Percentiles rank a stretch among this genome's conserved stretches.
Conservation (phyloP, 2,888 invertebrate species). For the Lasioglossum vierecki region DNA sequence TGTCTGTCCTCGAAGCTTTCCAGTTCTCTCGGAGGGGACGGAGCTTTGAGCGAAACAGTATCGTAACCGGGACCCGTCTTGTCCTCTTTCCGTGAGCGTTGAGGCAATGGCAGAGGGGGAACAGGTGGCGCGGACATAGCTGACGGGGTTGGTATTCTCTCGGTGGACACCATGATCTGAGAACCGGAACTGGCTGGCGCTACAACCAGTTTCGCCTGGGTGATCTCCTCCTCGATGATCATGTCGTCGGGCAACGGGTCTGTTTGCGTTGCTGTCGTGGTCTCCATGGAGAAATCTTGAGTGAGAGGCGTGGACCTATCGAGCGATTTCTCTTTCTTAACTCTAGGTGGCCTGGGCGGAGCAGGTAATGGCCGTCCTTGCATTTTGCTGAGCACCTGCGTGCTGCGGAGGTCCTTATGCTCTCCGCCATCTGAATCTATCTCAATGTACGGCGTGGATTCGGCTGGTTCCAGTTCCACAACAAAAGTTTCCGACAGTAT, state of each 20-base stretch:
- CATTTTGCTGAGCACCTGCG: slow-evolving; percentile 92
- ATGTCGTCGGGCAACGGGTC: slow-evolving; percentile 93
- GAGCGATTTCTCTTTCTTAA: slow-evolving; percentile 77
- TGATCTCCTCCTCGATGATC: slow-evolving; percentile 81
- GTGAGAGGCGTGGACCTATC: slow-evolving; percentile 62
- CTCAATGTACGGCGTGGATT: slow-evolving; percentile 86
- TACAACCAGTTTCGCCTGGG: slow-evolving; percentile 80
- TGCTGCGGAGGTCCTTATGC: slow-evolving; percentile 89
- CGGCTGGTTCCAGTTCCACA: slow-evolving; percentile 37
- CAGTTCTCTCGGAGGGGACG: slow-evolving; percentile 53
- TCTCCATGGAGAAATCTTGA: slow-evolving; percentile 85
- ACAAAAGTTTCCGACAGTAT: slow-evolving; percentile 31
- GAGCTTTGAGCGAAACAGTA: slow-evolving; percentile 59
- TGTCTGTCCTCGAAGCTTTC: slow-evolving; percentile 56
- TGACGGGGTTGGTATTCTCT: slow-evolving; percentile 78
- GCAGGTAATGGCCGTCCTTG: slow-evolving; percentile 93
- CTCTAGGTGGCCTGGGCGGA: slow-evolving; percentile 93
- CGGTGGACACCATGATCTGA: slow-evolving; percentile 80
- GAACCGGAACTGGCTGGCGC: slow-evolving; percentile 80
- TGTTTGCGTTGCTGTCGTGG: slow-evolving; percentile 93
- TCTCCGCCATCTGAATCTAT: slow-evolving; percentile 84
- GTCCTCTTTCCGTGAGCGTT: slow-evolving; percentile 46
- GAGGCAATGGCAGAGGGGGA: slow-evolving; percentile 73
- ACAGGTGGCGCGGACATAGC: slow-evolving; percentile 68
- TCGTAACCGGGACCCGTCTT: slow-evolving; percentile 34